Base-by-base conservation (phyloP, 1,140 invertebrate genomes). In the Panagrolaimus sp. region DNA sequence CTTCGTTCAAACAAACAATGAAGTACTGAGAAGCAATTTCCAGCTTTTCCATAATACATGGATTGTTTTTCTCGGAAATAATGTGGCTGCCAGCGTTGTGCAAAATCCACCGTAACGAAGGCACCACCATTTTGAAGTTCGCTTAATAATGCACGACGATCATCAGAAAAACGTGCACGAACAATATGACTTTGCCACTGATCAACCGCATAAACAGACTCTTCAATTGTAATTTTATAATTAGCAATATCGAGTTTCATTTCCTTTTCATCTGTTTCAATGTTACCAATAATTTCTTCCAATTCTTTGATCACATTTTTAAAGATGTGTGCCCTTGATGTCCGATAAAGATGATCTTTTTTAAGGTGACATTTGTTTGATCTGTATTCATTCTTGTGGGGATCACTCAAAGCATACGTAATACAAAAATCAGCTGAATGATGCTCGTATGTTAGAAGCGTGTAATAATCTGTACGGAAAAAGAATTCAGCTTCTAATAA, bases 161-260 rank as follows among this genome's bases (percentile, higher is more conserved):
- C 47, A 21, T 52, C 47, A 5, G 47, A 52, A 14, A 52, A 52
- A 4, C 47, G 47, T 52, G n/a, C 24, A 17, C 47, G 4, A 5
- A 52, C 47, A 5, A 52, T 10, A 52, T 52, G 47, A 52, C 24
- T 52, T 52, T 21, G 4, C 47, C 47, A 52, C 5, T 14, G 2
- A 10, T 52, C 3, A 10, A 52, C 10, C 3, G 47, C 47, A 15
- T 17, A 4, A 6, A 17, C 3, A 14, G 15, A 17, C 24, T 52
- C 47, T 52, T 52, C 24, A 17, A 52, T 52, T 15, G 47, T 52
- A 6, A 2, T 21, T 10, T 52, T 21, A 52, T 17, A 21, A 17
- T 52, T 52, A 17, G 47, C 47, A 52, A 46, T 46, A 10, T n/a
- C 45, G n/a, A 46, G 9, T 46, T n/a, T 46, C n/a, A n/a, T n/a